Evolutionary conservation across 2,888 invertebrate genomes (phyloP).

Genomic region (Pollenia griseotomentosa): DNA sequence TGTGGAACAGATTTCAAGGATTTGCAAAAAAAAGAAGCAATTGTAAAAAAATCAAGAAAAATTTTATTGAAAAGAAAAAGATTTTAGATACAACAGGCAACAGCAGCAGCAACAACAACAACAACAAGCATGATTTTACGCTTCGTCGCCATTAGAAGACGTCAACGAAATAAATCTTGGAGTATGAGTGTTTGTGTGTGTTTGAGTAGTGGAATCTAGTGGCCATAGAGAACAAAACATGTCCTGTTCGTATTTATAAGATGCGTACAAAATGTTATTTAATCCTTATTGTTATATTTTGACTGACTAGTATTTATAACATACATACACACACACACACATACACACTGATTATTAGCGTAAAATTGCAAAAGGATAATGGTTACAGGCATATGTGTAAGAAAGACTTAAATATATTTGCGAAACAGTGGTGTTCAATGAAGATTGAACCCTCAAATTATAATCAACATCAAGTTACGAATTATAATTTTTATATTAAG

Average conservation of each 20-base stretch:
- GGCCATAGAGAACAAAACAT: slow-evolving; percentile 56
- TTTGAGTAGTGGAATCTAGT: slow-evolving; percentile 46
- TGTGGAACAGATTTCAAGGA: slow-evolving; percentile 66
- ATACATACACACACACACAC: background rate
- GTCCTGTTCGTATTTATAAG: slow-evolving; percentile 54
- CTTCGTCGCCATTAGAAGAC: slow-evolving; percentile 69
- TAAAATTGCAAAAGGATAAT: slow-evolving; percentile 55
- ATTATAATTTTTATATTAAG: no score
- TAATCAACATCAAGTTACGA: no score
- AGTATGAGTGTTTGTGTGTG: background rate
- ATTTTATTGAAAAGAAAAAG: slow-evolving; percentile 49
- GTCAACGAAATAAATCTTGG: slow-evolving; percentile 52
- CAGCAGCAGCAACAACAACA: no score
- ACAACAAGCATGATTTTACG: slow-evolving; percentile 61
- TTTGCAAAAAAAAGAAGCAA: slow-evolving; percentile 33
- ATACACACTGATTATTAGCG: slow-evolving; percentile 46
- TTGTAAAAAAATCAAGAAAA: slow-evolving; percentile 26
- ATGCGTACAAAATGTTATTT: slow-evolving; percentile 71
- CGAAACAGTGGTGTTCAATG: background rate
- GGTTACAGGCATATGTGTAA: background rate
- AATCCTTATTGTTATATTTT: slow-evolving; percentile 67
- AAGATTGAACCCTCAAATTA: no score
- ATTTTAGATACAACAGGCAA: slow-evolving; percentile 71
- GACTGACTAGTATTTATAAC: slow-evolving; percentile 50
- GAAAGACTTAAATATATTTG: background rate